Evolutionary conservation across 2,888 invertebrate species (phyloP).

Genomic region (Caenorhabditis macrosperma): DNA sequence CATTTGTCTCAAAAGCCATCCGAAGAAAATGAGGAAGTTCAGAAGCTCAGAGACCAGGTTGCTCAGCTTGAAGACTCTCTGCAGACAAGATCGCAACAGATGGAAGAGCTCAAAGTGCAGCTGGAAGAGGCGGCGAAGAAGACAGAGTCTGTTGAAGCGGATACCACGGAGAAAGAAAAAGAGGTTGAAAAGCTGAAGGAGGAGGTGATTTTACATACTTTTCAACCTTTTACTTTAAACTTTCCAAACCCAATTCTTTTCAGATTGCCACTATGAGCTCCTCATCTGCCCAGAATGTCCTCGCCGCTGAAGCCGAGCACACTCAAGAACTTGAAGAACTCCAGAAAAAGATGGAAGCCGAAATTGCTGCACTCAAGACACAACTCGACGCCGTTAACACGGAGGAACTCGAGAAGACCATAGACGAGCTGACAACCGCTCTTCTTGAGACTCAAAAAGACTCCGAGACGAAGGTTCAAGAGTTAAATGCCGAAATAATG

Average conservation of each 20-base stretch:
- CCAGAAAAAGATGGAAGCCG: background rate
- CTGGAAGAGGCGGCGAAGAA: too few species aligned
- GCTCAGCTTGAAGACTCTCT: too few species aligned
- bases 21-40: background rate
- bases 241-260: background rate
- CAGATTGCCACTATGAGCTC: background rate
- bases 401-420: background rate
- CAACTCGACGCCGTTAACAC: slow-evolving; percentile 6
- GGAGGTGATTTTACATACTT: background rate
- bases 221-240: too few species aligned
- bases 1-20: background rate
- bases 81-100: too few species aligned
- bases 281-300: background rate
- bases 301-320: background rate
- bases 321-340: slow-evolving; percentile 6
- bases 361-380: background rate
- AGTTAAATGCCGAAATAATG: background rate
- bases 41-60: too few species aligned
- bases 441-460: too few species aligned
- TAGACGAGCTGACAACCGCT: background rate
- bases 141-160: too few species aligned
- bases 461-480: background rate
- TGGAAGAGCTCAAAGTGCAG: background rate
- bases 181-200: background rate
- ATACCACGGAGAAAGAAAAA: background rate